phyloP scores from a whole-genome alignment of 2,888 invertebrate species.

The Taphrorychus bicolor region DNA sequence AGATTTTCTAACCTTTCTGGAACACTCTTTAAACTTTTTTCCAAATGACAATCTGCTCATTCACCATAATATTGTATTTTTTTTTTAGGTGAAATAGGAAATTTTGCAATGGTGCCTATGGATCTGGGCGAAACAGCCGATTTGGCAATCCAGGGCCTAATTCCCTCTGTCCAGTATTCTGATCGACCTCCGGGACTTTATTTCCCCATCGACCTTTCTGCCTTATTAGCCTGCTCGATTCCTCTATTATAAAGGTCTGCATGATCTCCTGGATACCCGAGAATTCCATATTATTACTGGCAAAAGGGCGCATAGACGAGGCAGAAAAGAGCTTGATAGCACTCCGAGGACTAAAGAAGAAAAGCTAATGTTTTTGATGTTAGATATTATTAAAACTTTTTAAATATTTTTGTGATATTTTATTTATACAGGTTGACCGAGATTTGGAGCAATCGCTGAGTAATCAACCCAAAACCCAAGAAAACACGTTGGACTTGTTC shows the following conservation, averaged over 20 bases:
- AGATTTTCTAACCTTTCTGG: too few species aligned
- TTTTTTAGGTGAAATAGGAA: constrained; percentile 63
- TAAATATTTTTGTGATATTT: too few species aligned
- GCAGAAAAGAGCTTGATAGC: constrained; percentile 61
- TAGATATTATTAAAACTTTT: constrained; percentile 36
- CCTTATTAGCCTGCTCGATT: constrained; percentile 60
- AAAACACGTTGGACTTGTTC: constrained; percentile 64
- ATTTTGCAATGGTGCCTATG: constrained; percentile 62
- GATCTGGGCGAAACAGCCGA: too few species aligned
- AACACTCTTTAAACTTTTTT: too few species aligned
- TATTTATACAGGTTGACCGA: constrained; percentile 31
- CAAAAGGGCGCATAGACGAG: constrained; percentile 57
- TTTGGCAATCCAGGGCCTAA: constrained; percentile 63
- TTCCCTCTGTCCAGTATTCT: constrained; percentile 67
- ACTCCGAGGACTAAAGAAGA: constrained; percentile 62
- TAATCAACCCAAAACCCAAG: constrained; percentile 59
- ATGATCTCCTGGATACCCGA: constrained; percentile 66
- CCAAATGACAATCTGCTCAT: too few species aligned
- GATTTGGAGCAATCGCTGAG: constrained; percentile 5
- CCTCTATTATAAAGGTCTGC: constrained; percentile 60
- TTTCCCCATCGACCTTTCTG: constrained; percentile 61
- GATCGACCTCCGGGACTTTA: constrained; percentile 61
- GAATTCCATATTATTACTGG: constrained; percentile 63
- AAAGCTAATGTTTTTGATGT: constrained; percentile 56
- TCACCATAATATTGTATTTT: too few species aligned